Evolutionary conservation across 2,797 vertebrate genomes (phyloP).

Genomic region (Champsocephalus esox): DNA sequence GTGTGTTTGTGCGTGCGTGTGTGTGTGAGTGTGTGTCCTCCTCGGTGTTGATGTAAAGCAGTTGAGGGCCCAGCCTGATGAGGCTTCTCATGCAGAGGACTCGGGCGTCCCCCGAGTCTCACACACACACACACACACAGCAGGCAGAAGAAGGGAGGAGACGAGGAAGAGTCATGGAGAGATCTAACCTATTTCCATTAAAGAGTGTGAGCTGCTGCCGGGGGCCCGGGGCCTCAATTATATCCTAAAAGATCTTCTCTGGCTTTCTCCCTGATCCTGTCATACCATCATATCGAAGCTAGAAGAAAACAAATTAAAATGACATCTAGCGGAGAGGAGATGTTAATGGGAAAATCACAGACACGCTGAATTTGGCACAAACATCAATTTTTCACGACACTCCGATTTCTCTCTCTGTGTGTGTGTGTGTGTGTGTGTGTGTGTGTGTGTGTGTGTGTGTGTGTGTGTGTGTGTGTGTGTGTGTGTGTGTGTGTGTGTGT

Average conservation of each 20-base stretch:
- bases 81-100: conserved; percentile 43
- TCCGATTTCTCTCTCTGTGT: no score
- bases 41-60: conserved; percentile 59
- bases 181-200: conserved; percentile 75
- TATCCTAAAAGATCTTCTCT: background rate
- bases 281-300: conserved; percentile 57
- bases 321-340: conserved; percentile 38
- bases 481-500: no score
- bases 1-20: conserved; percentile 13
- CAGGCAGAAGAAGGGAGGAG: conserved; percentile 45
- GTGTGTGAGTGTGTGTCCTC: conserved; percentile 13
- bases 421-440: no score
- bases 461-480: no score
- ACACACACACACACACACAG: background rate
- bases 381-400: conserved; percentile 44
- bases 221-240: conserved; percentile 61
- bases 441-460: no score
- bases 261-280: conserved; percentile 51
- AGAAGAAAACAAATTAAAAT: conserved; percentile 71
- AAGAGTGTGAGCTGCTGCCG: conserved; percentile 47
- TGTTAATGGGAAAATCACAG: conserved; percentile 52
- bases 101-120: conserved; percentile 56
- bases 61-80: conserved; percentile 59
- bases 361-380: conserved; percentile 19
- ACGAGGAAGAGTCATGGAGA: conserved; percentile 59